These are phyloP conservation scores for Cerceris ruficornis DNA, from an alignment of 2,888 invertebrate genomes.

Conservation along the genomic window DNA sequence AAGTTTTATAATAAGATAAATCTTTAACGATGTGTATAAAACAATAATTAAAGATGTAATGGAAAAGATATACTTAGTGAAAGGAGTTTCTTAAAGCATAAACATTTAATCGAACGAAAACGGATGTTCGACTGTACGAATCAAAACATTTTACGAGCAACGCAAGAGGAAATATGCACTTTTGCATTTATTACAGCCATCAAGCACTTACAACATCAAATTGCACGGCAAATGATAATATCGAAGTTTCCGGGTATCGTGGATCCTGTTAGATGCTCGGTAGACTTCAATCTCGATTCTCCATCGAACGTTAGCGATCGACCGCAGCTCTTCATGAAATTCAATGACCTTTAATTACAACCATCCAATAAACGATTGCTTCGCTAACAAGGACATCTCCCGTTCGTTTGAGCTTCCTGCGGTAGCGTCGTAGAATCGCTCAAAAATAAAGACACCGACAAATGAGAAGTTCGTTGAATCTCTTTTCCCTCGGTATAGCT, in stretches of 20 bases:
- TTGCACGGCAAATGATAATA: slow-evolving; percentile 31
- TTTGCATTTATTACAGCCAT: slow-evolving; percentile 28
- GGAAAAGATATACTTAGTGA: neutral
- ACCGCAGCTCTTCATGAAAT: slow-evolving; percentile 54
- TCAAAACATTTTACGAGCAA: neutral
- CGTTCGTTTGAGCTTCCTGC: slow-evolving; percentile 5
- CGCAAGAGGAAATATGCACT: slow-evolving; percentile 9
- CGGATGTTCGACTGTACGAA: neutral
- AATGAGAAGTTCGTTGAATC: neutral
- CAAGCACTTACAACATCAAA: slow-evolving; percentile 29
- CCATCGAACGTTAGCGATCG: slow-evolving; percentile 40
- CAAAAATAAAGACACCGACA: slow-evolving; percentile 11
- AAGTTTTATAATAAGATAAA: too few species aligned
- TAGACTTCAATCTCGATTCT: slow-evolving; percentile 19
- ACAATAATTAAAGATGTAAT: neutral
- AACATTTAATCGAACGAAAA: neutral
- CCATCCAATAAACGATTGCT: slow-evolving; percentile 49
- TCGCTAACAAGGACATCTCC: slow-evolving; percentile 43
- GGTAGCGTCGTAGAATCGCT: neutral
- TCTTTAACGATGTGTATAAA: too few species aligned
- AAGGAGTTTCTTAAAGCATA: neutral
- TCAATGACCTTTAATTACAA: slow-evolving; percentile 58
- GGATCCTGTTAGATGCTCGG: slow-evolving; percentile 36
- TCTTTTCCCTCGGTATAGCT: neutral
- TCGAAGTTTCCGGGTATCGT: slow-evolving; percentile 32